phyloP scores from a whole-genome alignment of 2,797 vertebrate genomes.

The Distichodus sexfasciatus region DNA sequence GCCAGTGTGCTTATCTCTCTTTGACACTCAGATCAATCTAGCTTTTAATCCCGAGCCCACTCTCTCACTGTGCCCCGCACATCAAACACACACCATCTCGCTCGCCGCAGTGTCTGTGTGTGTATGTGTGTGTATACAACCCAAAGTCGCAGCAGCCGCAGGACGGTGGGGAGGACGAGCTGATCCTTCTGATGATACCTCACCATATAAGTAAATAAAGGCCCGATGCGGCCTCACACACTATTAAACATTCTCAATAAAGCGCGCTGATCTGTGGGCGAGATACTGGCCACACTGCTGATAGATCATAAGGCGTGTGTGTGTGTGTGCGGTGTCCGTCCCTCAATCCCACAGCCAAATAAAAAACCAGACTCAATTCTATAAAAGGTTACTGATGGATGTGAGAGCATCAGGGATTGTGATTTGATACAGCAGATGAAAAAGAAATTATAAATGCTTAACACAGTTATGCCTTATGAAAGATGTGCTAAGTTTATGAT shows the following conservation, averaged over 20 bases:
- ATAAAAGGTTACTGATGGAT: slow-evolving; percentile 5
- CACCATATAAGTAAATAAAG: slow-evolving; percentile 36
- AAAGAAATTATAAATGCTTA: neutral
- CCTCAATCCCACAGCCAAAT: no score
- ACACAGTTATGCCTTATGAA: no score
- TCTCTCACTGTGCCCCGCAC: slow-evolving; percentile 43
- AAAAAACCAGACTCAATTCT: neutral
- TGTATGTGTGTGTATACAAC: slow-evolving; percentile 28
- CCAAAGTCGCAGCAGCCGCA: slow-evolving; percentile 40
- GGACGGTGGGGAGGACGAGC: slow-evolving; percentile 14
- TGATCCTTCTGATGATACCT: slow-evolving; percentile 36
- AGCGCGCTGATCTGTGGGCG: neutral
- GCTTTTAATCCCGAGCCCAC: slow-evolving; percentile 52
- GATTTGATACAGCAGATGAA: neutral
- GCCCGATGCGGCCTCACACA: neutral
- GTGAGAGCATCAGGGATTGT: neutral
- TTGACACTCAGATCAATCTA: slow-evolving; percentile 60
- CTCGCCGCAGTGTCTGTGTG: slow-evolving; percentile 25
- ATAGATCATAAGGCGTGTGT: neutral
- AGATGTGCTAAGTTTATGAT: no score
- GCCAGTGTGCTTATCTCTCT: slow-evolving; percentile 50
- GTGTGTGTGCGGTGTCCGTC: neutral
- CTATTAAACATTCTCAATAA: slow-evolving; percentile 17
- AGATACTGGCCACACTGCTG: slow-evolving; percentile 8
- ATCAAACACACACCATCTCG: slow-evolving; percentile 45